Evolutionary conservation across 2,113 vertebrate genomes (phyloP), one percentile per base, ranked within the genome.

Genomic region (Tetrax tetrax): DNA sequence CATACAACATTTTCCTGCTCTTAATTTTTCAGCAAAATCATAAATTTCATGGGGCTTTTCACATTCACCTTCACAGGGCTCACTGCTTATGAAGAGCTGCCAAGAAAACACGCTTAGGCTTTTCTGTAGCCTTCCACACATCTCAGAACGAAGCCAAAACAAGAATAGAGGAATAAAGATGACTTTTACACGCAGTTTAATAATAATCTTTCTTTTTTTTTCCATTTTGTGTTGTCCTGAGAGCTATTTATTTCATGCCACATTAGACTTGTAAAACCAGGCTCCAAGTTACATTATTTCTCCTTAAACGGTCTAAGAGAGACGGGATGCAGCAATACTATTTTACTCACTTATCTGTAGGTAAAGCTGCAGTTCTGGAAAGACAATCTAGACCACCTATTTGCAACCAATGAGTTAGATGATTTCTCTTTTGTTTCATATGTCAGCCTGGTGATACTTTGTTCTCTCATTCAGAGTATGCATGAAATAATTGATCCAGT

Each of bases 231-330:
- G 80, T 66, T 96, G 82, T 90, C 93, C 89, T 66, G 95, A 91
- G 80, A 92, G 56, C 90, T 87, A 94, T 93, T 94, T 91, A 96
- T 96, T 95, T 95, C 77, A 92, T 83, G 83, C 63, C 96, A 83
- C 90, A 68, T 92, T 89, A 94, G 87, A 82, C 74, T 89, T 94
- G 60, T 91, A 90, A 92, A 96, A 83, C 41, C 63, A 68, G 57
- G 48, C 94, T 93, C 72, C 92, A 95, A 95, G 69, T 77, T 90
- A 78, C 22, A 41, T n/a, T 91, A 35, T 80, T 96, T 65, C 50
- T 92, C 81, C 76, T 69, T 93, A 93, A 94, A 78, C 15, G 29
- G 66, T 78, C 81, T 63, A 84, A 63, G 56, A 75, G 63, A 76
- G 59, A 24, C 19, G 82, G 74, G n/a, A 87, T 61, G 68, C 48